phyloP scores from a whole-genome alignment of 2,888 invertebrate species.

The Drosophila mimetica region DNA sequence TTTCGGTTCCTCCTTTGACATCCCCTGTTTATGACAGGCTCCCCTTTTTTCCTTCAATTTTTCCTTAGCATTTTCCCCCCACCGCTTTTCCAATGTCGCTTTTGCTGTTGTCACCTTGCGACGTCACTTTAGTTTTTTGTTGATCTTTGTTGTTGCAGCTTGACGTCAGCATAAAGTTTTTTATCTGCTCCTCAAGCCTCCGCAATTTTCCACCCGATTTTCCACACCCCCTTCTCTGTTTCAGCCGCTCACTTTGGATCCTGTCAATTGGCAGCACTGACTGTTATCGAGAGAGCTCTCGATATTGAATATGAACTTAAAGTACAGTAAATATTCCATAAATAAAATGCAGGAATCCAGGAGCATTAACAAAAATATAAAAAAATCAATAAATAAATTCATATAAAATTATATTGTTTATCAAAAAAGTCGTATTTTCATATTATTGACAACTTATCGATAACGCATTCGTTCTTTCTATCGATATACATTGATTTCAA shows the following conservation, averaged over 20 bases:
- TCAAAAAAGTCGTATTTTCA: too few species aligned
- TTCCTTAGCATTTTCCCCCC: slow-evolving; percentile 1
- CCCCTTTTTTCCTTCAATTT: slow-evolving; percentile 13
- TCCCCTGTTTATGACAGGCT: slow-evolving; percentile 63
- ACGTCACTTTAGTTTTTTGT: slow-evolving; percentile 46
- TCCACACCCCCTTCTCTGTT: not conserved
- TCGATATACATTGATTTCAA: too few species aligned
- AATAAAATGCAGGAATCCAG: not conserved
- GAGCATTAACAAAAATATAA: fast-evolving
- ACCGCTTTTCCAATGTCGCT: slow-evolving; percentile 22
- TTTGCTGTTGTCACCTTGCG: slow-evolving; percentile 43
- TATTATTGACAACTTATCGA: too few species aligned
- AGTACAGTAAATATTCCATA: slow-evolving; percentile 22
- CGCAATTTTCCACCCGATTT: slow-evolving; percentile 17
- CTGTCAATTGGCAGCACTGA: slow-evolving; percentile 72
- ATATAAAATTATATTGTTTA: too few species aligned
- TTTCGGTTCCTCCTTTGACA: slow-evolving; percentile 10
- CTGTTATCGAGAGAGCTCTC: slow-evolving; percentile 47
- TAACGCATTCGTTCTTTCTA: too few species aligned
- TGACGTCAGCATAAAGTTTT: slow-evolving; percentile 64
- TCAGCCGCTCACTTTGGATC: slow-evolving; percentile 16
- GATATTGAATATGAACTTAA: slow-evolving; percentile 25
- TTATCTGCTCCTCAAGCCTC: slow-evolving; percentile 32
- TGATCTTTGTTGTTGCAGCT: slow-evolving; percentile 48
- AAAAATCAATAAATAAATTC: too few species aligned